Base-by-base conservation (phyloP, 2,797 vertebrate genomes). In the Holocentrus rufus region DNA sequence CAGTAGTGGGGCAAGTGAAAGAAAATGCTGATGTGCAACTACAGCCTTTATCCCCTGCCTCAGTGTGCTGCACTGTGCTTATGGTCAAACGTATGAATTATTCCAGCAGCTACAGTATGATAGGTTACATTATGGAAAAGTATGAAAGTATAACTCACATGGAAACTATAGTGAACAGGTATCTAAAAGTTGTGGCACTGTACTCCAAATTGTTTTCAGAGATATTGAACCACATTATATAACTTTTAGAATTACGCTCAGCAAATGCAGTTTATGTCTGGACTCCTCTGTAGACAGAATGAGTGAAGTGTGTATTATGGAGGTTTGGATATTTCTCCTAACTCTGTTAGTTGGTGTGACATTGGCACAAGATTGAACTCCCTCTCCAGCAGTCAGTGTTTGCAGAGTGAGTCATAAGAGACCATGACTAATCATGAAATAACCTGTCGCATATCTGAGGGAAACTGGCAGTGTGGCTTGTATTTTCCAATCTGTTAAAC, bases 351-450 rank as follows among this genome's bases (percentile, higher is more conserved):
- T 84, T 84, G 72, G 81, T 81, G 83, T 89, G 84, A 90, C 88
- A 90, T 88, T 86, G 83, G 85, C 78, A 83, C 83, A 55, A 81
- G 88, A 92, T 85, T 90, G 89, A 87, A 89, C 70, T 86, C 79
- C 80, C 79, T 88, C 82, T 87, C 77, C 79, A 75, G 79, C 77
- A 74, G 80, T 85, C 88, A 83, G 83, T 85, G 85, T 88, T 82
- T 84, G 83, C 75, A 79, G 76, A 58, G 62, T 90, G 88, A 92
- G 81, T 92, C 90, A 91, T 79, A 77, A 83, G 81, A 86, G 82
- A 70, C 89, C 79, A 65, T 89, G 86, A 86, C 91, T 89, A 92
- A 92, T 92, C 83, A 81, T 81, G 74, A 90, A 88, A 91, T 91
- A 90, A 89, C 90, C 87, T 87, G 88, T 89, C 83, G 69, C 86